Base-by-base conservation (phyloP, 2,888 invertebrate species). In the Drosophila atripex region DNA sequence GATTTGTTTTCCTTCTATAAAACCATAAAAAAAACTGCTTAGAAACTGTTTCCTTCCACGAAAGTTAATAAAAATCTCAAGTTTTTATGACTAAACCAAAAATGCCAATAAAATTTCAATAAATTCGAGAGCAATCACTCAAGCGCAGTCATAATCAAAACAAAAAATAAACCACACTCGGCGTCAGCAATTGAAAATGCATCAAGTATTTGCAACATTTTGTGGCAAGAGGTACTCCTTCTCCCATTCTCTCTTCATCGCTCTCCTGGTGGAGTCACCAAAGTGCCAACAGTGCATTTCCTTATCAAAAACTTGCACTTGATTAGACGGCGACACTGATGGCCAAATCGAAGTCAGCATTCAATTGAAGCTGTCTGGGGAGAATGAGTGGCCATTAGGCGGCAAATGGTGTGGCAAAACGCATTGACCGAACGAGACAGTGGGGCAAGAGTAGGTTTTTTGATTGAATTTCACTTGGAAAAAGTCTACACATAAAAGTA, bases 331-430 rank as follows among this genome's bases (percentile, higher is more conserved):
- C 46, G 49, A 78, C 66, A 25, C 54, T 56, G 70, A 74, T 46
- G 84, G 68, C 63, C 39, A 49, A 77, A 64, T 70, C 66, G 53
- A 84, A 79, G 61, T 68, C 69, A 60, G 56, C 66, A 72, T 76
- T 73, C 73, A 82, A 79, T 72, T 73, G 75, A 61, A 59, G 23
- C 25, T 9, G 68, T 55, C 38, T 41, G 56, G 32, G 41, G 65
- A 47, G 52, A 38, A 49, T 66, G 39, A 18, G 39, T 41, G 18
- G 73, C 68, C 86, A 78, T 80, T 73, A 72, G 77, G 60, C 75
- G 73, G 76, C 76, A 85, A 73, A 84, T 89, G 89, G 73, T 64
- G 86, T 75, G 79, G 65, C 61, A 77, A 83, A 86, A 72, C 57
- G 72, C 69, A 74, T 61, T 63, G 49, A 47, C 55, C 52, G 52